Base-by-base conservation (phyloP, 2,113 vertebrate species). In the Sebastes schlegelii region DNA sequence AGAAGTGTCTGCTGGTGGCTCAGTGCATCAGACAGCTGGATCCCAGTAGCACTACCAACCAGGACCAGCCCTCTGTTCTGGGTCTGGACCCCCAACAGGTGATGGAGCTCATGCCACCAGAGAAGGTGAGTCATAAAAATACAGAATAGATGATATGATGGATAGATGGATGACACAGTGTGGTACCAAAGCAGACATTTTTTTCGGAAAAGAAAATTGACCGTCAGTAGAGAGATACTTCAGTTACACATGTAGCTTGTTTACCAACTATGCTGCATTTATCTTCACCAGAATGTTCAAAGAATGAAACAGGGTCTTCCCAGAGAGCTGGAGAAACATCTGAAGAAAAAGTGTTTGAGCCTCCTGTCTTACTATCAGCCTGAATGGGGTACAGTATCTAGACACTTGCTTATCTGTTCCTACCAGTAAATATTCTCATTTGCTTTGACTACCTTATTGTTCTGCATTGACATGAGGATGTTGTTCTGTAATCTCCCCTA, bases 311-410 rank as follows among this genome's bases (percentile, higher is more conserved):
- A 94, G 49, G 79, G 77, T 73, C 91, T 97, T 57, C 91, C 92
- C 5, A 86, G 54, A 52, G 95, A 96, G 62, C 85, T 97, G 75
- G 96, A 97, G 74, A 94, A 95, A 57, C 94, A 95, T 57, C 93
- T 98, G 12, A 96, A 94, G 89, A 95, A 93, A 80, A 97, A 96
- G 75, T 96, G 95, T 64, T 89, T 95, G 48, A 88, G 81, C 51
- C 80, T 97, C 10, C 95, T 97, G 3, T 92, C 95, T 49, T 98
- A 97, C 74, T 96, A 95, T 64, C 94, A 95, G 42, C 97, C 97
- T 21, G 96, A 90, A 49, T 94, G 95, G 77, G 96, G 97, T 97
- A 84, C 11, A 57, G 48, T 48, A 84, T 51, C 57, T 8, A 19
- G 10, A 65, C 7, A 11, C 43, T 48, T 4, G 52, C 11, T n/a